Evolutionary conservation across 2,888 invertebrate species (phyloP), one percentile per base, ranked within the genome.

Genomic region (Metacarcinus magister): DNA sequence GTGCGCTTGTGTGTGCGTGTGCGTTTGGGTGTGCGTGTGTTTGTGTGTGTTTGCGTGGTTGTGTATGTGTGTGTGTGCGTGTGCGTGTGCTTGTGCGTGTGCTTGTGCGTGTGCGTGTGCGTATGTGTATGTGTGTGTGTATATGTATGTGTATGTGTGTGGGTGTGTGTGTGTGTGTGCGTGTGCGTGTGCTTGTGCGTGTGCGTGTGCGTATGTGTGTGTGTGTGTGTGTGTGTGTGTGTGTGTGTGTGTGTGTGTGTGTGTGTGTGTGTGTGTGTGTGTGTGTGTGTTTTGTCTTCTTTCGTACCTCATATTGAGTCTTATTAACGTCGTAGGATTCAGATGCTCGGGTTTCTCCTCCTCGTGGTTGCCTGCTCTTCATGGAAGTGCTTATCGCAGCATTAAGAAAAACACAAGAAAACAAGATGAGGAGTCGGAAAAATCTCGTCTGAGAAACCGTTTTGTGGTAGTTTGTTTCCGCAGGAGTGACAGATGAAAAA

Each of bases 401-500:
- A n/a, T n/a, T n/a, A 67, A 67, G 67, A n/a, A 67, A 67, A 67
- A 7, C 54, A 10, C 3, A 46, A 46, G 16, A 7, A n/a, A n/a
- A 7, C 54, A 67, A 67, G n/a, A 67, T 2, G 2, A 67, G 67
- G n/a, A 67, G 67, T n/a, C 67, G 5, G 19, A 10, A 67, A 67
- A 67, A 67, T 67, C n/a, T 67, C 67, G 19, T 5, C n/a, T 19
- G 67, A 54, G 67, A 67, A 67, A n/a, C 67, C n/a, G 67, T n/a
- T 67, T 67, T 19, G 16, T 67, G 2, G 67, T 67, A 67, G 67
- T 67, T 67, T 67, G 67, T 67, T 67, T 67, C 67, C n/a, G 67
- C 67, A n/a, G 67, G 67, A 67, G 67, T 67, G 67, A 67, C 67
- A 67, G 67, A 67, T 67, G 67, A 67, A 67, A 54, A 67, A 67